Conservation (phyloP, 2,113 vertebrate species). For the Mystacornis crossleyi region DNA sequence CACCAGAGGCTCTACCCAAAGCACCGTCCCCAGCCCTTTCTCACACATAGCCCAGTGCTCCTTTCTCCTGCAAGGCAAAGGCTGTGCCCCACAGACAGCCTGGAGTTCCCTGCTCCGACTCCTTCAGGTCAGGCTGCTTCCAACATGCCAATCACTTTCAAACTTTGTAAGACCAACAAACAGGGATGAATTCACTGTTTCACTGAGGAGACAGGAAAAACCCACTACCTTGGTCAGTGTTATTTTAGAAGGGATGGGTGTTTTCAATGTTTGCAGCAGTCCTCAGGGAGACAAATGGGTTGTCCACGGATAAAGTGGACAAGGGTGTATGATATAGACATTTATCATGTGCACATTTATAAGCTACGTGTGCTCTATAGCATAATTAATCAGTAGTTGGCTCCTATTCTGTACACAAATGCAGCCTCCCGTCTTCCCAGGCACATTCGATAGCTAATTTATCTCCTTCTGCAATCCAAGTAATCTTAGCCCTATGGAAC, state of each 20-base stretch:
- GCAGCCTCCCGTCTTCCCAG: not conserved
- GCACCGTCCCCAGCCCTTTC: rapidly evolving
- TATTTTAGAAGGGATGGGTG: not conserved
- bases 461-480: not conserved
- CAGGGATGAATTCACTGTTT: not conserved
- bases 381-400: conserved; percentile 7
- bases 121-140: not conserved
- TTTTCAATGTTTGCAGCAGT: not conserved
- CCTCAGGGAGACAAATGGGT: not conserved
- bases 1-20: not conserved
- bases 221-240: not conserved
- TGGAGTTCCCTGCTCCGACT: too few relatives aligned
- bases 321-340: not conserved
- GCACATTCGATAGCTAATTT: not conserved
- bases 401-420: not conserved
- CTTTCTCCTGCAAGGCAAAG: not conserved
- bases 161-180: not conserved
- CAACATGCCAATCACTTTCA: not conserved
- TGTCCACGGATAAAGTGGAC: not conserved
- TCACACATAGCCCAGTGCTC: rapidly evolving
- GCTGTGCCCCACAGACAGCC: not conserved
- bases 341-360: not conserved
- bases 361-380: not conserved
- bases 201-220: not conserved
- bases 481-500: not conserved